Evolutionary conservation across 2,888 invertebrate genomes (phyloP), one percentile per base, ranked within the genome.

Genomic region (Scaeva pyrastri): DNA sequence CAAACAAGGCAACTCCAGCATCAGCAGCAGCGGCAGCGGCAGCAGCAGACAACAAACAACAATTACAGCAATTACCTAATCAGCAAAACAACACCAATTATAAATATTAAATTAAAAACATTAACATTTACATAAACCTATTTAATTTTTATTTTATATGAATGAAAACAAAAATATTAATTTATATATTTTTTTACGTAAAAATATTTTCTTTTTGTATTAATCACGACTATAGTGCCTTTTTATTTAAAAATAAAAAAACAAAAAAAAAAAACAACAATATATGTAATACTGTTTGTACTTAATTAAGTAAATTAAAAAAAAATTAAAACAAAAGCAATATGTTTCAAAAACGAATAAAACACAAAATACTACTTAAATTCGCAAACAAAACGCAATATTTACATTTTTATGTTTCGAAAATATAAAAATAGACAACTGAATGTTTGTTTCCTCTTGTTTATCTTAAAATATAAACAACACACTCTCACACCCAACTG

Each of bases 51-150:
- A 78, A 39, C 21, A 82, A 86, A 41, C 66, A 70, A 68, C 84
- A 84, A 41, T 58, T 58, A 64, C 48, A 75, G 45, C 71, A 39
- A 56, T 50, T 68, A 48, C 58, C 62, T 16, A 82, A 66, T 58
- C 79, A 82, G 52, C 89, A 77, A 39, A 84, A 80, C 50, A 88
- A 88, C 76, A 88, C 89, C 71, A 89, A 90, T 74, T 89, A 76
- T 77, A 85, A 85, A 81, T 81, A 85, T 68, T 73, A 26, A 55
- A 55, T 6, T 16, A 64, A 84, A 66, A 56, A 58, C 31, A 39
- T 7, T 16, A 36, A 36, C 12, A 43, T 43, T 36, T 56, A 56
- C n/a, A n/a, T n/a, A n/a, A n/a, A n/a, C n/a, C n/a, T 31, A 16
- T 39, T 58, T 43, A 68, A 43, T 84, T 80, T 71, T 71, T 78